Evolutionary conservation across 2,113 vertebrate genomes (phyloP).

Genomic region (Pluvialis apricaria): DNA sequence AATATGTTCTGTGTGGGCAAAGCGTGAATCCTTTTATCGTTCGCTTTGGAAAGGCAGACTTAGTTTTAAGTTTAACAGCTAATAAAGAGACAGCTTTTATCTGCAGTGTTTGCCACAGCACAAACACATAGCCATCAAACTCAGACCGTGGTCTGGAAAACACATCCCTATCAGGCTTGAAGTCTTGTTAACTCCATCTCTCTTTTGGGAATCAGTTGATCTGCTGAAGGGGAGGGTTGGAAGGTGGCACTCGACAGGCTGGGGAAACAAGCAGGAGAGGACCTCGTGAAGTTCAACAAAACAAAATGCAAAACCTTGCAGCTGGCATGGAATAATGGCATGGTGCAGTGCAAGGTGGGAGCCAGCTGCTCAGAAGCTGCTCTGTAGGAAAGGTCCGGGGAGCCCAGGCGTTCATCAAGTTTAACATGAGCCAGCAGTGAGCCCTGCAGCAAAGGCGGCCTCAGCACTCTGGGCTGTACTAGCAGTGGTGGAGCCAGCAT

Average conservation of each 20-base stretch:
- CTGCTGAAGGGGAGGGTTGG: neutral
- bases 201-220: neutral
- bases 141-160: neutral
- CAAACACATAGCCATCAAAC: neutral
- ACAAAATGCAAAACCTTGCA: neutral
- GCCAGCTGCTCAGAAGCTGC: fast-evolving
- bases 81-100: neutral
- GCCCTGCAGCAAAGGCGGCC: neutral
- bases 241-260: neutral
- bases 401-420: neutral
- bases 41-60: neutral
- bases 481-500: neutral
- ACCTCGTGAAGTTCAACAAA: neutral
- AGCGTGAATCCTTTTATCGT: neutral
- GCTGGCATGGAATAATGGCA: neutral
- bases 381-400: neutral
- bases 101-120: neutral
- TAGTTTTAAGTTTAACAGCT: neutral
- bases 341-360: fast-evolving
- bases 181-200: neutral
- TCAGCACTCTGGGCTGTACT: neutral
- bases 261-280: neutral
- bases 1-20: neutral
- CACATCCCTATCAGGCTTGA: neutral
- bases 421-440: neutral